Conservation (phyloP, 2,113 vertebrate species). For the Serinus canaria region DNA sequence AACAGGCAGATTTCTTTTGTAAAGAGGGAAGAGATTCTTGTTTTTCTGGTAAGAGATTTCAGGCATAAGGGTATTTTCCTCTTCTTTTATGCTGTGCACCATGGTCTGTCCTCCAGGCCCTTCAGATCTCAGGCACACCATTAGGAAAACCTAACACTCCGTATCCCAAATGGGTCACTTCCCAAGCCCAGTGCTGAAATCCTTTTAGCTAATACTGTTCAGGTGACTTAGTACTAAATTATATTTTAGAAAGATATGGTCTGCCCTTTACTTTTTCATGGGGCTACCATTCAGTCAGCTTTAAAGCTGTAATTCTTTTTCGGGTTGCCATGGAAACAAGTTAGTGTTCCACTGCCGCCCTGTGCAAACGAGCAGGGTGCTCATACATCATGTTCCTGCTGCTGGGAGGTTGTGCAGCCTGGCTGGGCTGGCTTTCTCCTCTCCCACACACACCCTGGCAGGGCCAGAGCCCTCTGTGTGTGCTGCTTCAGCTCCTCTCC, state of each 20-base stretch:
- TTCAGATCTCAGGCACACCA: conserved; percentile 36
- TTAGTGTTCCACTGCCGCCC: conserved; percentile 47
- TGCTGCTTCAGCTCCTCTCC: background rate
- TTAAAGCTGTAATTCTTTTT: conserved; percentile 57
- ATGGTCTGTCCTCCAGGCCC: background rate
- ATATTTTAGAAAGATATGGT: conserved; percentile 66
- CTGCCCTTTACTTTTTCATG: conserved; percentile 70
- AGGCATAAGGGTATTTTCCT: background rate
- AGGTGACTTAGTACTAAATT: conserved; percentile 68
- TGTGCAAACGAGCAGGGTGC: conserved; percentile 26
- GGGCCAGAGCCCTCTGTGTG: background rate
- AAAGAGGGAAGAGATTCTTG: background rate
- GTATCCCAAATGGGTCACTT: conserved; percentile 63
- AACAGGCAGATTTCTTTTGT: background rate
- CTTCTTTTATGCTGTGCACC: background rate
- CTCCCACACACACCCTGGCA: background rate
- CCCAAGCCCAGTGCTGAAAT: conserved; percentile 54
- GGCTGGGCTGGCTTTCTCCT: background rate
- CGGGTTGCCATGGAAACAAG: conserved; percentile 67
- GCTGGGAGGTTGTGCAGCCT: background rate
- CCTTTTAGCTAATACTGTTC: conserved; percentile 69
- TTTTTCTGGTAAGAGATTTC: conserved; percentile 34
- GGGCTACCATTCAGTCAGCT: conserved; percentile 60
- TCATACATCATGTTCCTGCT: conserved; percentile 52
- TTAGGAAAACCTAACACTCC: conserved; percentile 52